Evolutionary conservation across 2,797 vertebrate species (phyloP), one percentile per base, ranked within the genome.

Genomic region (Sebastes reedi): DNA sequence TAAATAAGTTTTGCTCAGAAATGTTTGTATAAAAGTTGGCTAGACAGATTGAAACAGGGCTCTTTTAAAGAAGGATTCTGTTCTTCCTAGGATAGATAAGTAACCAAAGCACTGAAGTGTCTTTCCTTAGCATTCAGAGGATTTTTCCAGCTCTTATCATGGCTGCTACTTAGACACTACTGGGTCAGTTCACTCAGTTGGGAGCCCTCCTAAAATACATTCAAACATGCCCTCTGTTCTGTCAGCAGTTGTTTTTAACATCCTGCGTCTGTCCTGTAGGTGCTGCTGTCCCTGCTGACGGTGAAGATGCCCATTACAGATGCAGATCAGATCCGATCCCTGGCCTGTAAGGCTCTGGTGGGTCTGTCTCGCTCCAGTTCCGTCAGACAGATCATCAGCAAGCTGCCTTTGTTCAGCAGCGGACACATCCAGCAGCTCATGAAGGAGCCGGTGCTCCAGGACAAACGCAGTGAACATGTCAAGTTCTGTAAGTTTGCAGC

Each of bases 291-390:
- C 0, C 82, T 99, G 88, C 94, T 99, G 73, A 99, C 97, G 0
- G 94, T 99, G 80, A 99, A 99, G 95, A 99, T 99, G 97, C 99
- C 99, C 3, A 99, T 99, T 89, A 99, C 98, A 0, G 99, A 99
- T 2, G 99, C 99, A 0, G 99, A 99, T 92, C 99, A 99, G 96
- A 99, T 99, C 89, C 96, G 99, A 56, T 97, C 98, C 0, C 86
- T 99, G 88, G 96, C 99, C 50, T 99, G 99, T 82, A 99, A 99
- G 87, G 99, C 98, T 24, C 93, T 99, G 81, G 98, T 99, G 77
- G 99, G 99, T 55, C 94, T 99, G 60, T 98, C 97, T 0, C 97
- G 98, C 34, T 99, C 98, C 78, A 96, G 95, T 77, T 96, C 98
- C 0, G 99, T 99, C 24, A 93, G 97, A 73, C 99, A 99, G 95